Conservation (phyloP, 2,113 vertebrate species). For the Sialia sialis region DNA sequence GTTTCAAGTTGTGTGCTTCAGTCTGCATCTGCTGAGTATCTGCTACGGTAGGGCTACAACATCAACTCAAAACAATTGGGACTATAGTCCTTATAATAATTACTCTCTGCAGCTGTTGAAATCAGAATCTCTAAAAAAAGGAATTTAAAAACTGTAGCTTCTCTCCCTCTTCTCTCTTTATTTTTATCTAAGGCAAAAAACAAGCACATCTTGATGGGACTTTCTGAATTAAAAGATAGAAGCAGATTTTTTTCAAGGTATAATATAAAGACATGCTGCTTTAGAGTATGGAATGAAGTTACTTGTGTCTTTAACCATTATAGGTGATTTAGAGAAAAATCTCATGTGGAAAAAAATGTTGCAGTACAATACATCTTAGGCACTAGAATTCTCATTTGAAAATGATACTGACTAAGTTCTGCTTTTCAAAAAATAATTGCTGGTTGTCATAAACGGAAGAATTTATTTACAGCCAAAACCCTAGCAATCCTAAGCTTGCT, state of each 20-base stretch:
- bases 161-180: neutral
- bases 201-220: neutral
- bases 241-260: neutral
- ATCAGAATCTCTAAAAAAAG: constrained; percentile 39
- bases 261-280: neutral
- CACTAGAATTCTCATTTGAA: neutral
- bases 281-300: neutral
- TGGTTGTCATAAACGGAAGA: neutral
- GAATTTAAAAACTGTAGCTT: neutral
- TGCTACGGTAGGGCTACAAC: constrained; percentile 5
- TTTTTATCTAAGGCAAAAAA: constrained; percentile 18
- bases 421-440: neutral
- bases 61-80: constrained; percentile 54
- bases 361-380: neutral
- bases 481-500: neutral
- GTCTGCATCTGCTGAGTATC: constrained; percentile 63
- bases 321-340: neutral
- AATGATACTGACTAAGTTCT: neutral
- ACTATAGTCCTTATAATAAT: constrained; percentile 64
- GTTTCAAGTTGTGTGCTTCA: constrained; percentile 60
- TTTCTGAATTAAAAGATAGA: neutral
- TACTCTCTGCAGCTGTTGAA: constrained; percentile 50
- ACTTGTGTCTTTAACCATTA: neutral
- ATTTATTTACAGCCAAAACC: constrained; percentile 2
- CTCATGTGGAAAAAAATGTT: neutral